Evolutionary conservation across 2,797 vertebrate species (phyloP), one percentile per base, ranked within the genome.

Genomic region (Betta splendens): DNA sequence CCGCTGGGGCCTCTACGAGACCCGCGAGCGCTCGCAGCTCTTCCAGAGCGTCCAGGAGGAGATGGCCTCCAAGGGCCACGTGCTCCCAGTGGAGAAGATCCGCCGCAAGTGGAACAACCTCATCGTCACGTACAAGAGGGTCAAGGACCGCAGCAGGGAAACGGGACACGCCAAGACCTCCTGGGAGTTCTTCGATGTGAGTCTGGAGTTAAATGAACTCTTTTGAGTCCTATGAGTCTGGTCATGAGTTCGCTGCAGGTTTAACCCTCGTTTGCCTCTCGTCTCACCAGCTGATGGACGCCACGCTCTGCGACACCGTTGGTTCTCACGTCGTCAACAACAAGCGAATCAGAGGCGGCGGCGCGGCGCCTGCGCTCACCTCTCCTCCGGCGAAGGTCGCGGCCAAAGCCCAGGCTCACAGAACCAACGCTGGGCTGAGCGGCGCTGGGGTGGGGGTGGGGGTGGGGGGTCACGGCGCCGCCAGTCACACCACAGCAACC

Each of bases 71-170:
- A 90, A 90, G 39, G 92, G 92, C 0, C 87, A 92, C 46, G 11
- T 83, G 7, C 84, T 91, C 52, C 90, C 92, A 1, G 89, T 92
- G 0, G 91, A 93, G 59, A 90, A 88, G 74, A 92, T 93, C 61
- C 86, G 91, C 11, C 89, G 91, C 64, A 93, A 93, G 65, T 93
- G 92, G 92, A 93, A 93, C 79, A 93, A 93, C 70, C 90, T 93
- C 10, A 92, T 93, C 9, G 92, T 93, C 42, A 93, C 92, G 0
- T 93, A 93, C 77, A 92, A 93, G 85, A 87, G 92, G 61, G 92
- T 92, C 3, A 93, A 92, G 52, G 91, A 92, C 63, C 90, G 92
- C 70, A 89, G 89, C 75, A 69, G 87, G 7, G 90, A 89, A 66
- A 91, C 88, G 0, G 89, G 89, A 9, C 89, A 91, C 4, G 85